Base-by-base conservation (phyloP, 2,113 vertebrate genomes). In the Arvicanthis niloticus region DNA sequence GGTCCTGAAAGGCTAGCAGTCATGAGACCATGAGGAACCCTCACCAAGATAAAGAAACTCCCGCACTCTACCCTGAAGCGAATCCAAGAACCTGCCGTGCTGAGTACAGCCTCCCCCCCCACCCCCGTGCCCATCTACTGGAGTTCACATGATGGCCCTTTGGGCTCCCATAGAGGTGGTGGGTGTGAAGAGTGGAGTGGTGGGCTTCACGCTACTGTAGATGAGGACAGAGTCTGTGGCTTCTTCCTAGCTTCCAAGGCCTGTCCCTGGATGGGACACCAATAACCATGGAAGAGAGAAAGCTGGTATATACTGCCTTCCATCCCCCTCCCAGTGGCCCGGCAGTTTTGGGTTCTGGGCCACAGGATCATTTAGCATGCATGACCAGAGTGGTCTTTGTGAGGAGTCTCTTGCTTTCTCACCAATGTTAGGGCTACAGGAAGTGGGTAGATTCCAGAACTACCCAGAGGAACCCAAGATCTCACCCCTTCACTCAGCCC, bases 41-140 rank as follows among this genome's bases (percentile, higher is more conserved):
- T 7, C 6, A 70, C 94, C 68, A 37, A 45, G 70, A 42, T 29
- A 58, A 89, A 84, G 94, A 85, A 45, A 77, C 11, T 56, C 31
- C 0, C 5, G 13, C 7, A 2, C 56, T 58, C 65, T 77, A 37
- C 11, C 17, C 34, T 0, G 2, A 1, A 3, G 45, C 1, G 11
- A 29, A 24, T n/a, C 24, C 0, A 0, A 68, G 51, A 53, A n/a
- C 40, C 68, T 15, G 53, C 29, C 5, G 1, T 21, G 45, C 21
- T 29, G 26, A 13, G 53, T 12, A 34, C 17, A 29, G 45, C 48
- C 2, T 15, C 42, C 73, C 11, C 17, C 5, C n/a, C 48, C 2
- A 11, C 42, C 73, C 11, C 17, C 5, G 0, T 24, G 60, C 51
- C 53, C 65, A 12, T n/a, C 60, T 67, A 19, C 13, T 19, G 16